Base-by-base conservation (phyloP, 37 sponge, comb jelly and placozoan species). In the Spongilla lacustris region DNA sequence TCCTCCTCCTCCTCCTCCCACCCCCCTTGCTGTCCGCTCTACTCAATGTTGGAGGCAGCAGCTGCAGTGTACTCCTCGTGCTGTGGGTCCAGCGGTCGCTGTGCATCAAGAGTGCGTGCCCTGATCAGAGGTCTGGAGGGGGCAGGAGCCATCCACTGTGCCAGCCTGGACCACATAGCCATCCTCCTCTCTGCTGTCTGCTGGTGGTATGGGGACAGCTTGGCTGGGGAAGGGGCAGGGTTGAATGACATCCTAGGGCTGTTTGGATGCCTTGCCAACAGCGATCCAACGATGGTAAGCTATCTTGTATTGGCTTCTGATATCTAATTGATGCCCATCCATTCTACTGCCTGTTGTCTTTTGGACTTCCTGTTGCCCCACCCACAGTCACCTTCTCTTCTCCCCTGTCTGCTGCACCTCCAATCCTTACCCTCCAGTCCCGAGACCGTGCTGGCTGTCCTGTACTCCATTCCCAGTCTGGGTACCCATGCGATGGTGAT, bases 381-480 rank as follows among this genome's bases (percentile, higher is more conserved):
- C 80, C 26, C 87, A 67, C 83, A 88, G 85, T 67, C 38, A 68
- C 70, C 83, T 21, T 76, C 83, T 23, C 37, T 82, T 17, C 89
- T 82, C 3, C 77, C 82, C 28, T 82, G 76, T 78, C 25, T 25
- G 24, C 83, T 86, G 66, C 36, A 79, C 66, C 79, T 78, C 26
- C 78, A 78, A 48, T 69, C 73, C 30, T 30, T 72, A 32, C 27
- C 33, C 25, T 28, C 66, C 36, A 11, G 46, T 72, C 86, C 86
- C 0, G 36, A 34, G 11, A 58, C 73, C 73, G 71, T 72, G 49
- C 80, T 86, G 71, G 77, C 83, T 27, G 21, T 88, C 11, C 78
- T 88, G 50, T 30, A 86, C 41, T 70, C 86, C 86, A 78, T 86
- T 73, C 86, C 86, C 10, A 50, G 36, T 10, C 80, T 86, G 71